phyloP scores from a whole-genome alignment of 2,113 vertebrate genomes.

The Monopterus albus region DNA sequence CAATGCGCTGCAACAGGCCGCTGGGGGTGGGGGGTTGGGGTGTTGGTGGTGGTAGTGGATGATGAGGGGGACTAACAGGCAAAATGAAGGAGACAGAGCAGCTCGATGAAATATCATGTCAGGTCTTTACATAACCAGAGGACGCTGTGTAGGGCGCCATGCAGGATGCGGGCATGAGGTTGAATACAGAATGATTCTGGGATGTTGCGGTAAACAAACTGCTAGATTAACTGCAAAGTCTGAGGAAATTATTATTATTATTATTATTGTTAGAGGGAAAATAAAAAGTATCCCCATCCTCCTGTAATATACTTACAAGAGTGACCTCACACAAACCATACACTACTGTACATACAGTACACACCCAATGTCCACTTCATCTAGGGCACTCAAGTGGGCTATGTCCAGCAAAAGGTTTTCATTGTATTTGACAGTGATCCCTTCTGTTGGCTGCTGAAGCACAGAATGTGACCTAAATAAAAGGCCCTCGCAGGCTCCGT shows the following conservation, averaged over 20 bases:
- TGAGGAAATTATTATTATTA: constrained; percentile 40
- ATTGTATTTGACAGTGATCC: constrained; percentile 69
- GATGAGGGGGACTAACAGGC: too few species aligned
- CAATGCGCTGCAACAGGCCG: constrained; percentile 60
- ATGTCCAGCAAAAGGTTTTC: constrained; percentile 72
- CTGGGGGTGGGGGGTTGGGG: too few species aligned
- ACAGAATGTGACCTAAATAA: constrained; percentile 79
- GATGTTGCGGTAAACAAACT: constrained; percentile 20
- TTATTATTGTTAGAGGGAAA: constrained; percentile 25
- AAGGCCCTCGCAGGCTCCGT: constrained; percentile 70
- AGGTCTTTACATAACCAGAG: constrained; percentile 34
- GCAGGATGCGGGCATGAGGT: constrained; percentile 21
- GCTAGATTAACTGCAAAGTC: constrained; percentile 50
- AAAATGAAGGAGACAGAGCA: constrained; percentile 35
- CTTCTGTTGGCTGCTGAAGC: constrained; percentile 71
- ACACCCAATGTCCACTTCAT: constrained; percentile 38
- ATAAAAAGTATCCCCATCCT: constrained; percentile 18
- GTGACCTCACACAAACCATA: constrained; percentile 23
- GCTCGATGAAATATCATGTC: constrained; percentile 33
- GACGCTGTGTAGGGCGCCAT: constrained; percentile 38
- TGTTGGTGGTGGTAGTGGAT: too few species aligned
- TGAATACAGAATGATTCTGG: too few species aligned
- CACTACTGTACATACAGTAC: constrained; percentile 9
- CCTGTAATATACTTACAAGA: constrained; percentile 14
- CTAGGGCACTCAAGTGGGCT: constrained; percentile 56